Conservation (phyloP, 2,113 vertebrate genomes). For the Rhabdomys dilectus region DNA sequence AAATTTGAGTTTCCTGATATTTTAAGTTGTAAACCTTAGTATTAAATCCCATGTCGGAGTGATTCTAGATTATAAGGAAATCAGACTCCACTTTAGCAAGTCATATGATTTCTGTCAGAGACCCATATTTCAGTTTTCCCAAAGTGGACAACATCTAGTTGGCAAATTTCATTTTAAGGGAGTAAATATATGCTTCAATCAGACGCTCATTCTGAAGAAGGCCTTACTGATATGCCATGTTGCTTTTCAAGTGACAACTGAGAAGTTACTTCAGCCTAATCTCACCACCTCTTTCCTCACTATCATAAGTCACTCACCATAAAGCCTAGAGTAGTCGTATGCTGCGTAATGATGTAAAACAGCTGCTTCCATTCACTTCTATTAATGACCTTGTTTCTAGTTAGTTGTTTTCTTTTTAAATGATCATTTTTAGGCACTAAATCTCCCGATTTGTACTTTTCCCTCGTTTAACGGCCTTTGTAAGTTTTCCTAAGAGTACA, state of each 20-base stretch:
- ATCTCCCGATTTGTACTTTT: slow-evolving; percentile 31
- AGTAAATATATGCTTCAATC: slow-evolving; percentile 21
- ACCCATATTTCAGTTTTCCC: slow-evolving; percentile 20
- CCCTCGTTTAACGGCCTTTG: slow-evolving; percentile 43
- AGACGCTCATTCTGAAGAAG: background rate
- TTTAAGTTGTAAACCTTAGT: background rate
- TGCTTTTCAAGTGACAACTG: slow-evolving; percentile 53
- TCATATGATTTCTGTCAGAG: slow-evolving; percentile 22
- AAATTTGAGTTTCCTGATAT: background rate
- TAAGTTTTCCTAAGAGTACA: slow-evolving; percentile 52
- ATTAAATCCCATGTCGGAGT: background rate
- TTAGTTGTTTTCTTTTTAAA: slow-evolving; percentile 63
- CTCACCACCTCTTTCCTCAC: slow-evolving; percentile 16
- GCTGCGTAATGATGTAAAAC: slow-evolving; percentile 23
- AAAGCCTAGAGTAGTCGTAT: background rate
- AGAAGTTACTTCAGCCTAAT: slow-evolving; percentile 50
- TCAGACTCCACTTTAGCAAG: slow-evolving; percentile 34
- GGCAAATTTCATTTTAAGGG: slow-evolving; percentile 41
- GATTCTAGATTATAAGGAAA: background rate
- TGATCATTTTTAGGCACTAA: slow-evolving; percentile 50
- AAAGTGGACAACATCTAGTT: background rate
- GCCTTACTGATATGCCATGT: slow-evolving; percentile 24
- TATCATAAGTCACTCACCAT: slow-evolving; percentile 27
- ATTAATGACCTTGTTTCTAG: slow-evolving; percentile 56
- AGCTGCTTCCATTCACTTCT: slow-evolving; percentile 25